Evolutionary conservation across 2,888 invertebrate species (phyloP), one percentile per base, ranked within the genome.

Genomic region (Melanophora roralis): DNA sequence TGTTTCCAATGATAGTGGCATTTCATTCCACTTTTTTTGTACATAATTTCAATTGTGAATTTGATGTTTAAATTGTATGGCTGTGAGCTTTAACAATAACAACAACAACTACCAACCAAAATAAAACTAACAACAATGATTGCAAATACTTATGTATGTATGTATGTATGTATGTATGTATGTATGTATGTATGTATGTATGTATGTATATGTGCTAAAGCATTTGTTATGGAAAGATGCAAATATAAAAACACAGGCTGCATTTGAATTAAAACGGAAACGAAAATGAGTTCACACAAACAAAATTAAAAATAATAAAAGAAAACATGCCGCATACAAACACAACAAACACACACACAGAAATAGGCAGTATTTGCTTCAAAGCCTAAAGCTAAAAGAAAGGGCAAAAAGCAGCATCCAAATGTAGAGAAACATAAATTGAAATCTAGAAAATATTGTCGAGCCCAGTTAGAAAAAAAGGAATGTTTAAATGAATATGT

Each of bases 21-120:
- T 68, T 74, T 57, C 57, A 65, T 65, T 65, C 49, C 14, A 32
- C 12, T 65, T 57, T 45, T 51, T 71, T 57, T 69, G 59, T 59
- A 16, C 36, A 32, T 27, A 72, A 45, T 55, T 74, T 74, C 59
- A 74, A 76, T 72, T 43, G 67, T 76, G 80, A 68, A 73, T 76
- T 76, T 80, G 80, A 80, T 80, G 76, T 76, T 80, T 76, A 80
- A 80, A 80, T 80, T 80, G 80, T 80, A 59, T 53, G 76, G 55
- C 75, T 49, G 27, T 68, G 72, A 76, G 68, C 68, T 49, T 55
- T 55, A 76, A 76, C 64, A 69, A 76, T 76, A 76, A 76, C 34
- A 71, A 34, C 64, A 76, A 34, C 43, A 73, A 4, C 14, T 34
- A 51, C 27, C 16, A 47, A 36, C 27, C 34, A 57, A 16, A 23